These are phyloP conservation scores for Corythornis vintsioides DNA, from an alignment of 2,113 vertebrate genomes.

Conservation along the genomic window DNA sequence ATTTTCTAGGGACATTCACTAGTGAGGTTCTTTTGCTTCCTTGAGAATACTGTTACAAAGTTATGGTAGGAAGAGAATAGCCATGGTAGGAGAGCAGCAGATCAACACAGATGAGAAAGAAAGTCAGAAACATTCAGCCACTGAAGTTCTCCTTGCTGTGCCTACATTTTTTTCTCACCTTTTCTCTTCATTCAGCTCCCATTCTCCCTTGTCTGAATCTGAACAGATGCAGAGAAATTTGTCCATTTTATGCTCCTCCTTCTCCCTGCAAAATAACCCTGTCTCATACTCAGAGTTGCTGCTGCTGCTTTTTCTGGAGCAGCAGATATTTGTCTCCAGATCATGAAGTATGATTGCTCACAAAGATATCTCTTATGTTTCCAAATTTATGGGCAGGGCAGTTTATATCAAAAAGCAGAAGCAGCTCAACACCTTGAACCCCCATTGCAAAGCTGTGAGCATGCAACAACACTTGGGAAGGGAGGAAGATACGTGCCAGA, in stretches of 20 bases:
- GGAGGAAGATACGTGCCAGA: background rate
- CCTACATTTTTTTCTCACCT: background rate
- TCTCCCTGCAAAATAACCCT: background rate
- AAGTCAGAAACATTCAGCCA: background rate
- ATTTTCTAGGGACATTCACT: background rate
- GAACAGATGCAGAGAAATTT: slow-evolving; percentile 15
- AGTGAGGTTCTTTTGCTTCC: background rate
- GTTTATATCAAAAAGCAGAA: background rate
- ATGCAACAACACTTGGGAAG: background rate
- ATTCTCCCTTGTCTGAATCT: background rate
- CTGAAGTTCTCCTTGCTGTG: background rate
- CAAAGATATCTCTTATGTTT: background rate
- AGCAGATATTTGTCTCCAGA: slow-evolving; percentile 23
- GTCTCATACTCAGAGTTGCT: slow-evolving; percentile 42
- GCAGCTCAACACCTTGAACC: background rate
- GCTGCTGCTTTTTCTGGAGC: slow-evolving; percentile 56
- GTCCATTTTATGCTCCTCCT: background rate
- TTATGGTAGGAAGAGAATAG: background rate
- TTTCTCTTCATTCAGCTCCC: background rate
- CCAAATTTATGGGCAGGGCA: slow-evolving; percentile 5
- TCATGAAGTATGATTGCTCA: slow-evolving; percentile 38
- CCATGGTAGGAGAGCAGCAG: background rate
- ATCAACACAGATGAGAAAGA: background rate
- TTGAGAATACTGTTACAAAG: background rate
- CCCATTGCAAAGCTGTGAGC: slow-evolving; percentile 29